Evolutionary conservation across 2,113 vertebrate genomes (phyloP).

Genomic region (Rafetus swinhoei): DNA sequence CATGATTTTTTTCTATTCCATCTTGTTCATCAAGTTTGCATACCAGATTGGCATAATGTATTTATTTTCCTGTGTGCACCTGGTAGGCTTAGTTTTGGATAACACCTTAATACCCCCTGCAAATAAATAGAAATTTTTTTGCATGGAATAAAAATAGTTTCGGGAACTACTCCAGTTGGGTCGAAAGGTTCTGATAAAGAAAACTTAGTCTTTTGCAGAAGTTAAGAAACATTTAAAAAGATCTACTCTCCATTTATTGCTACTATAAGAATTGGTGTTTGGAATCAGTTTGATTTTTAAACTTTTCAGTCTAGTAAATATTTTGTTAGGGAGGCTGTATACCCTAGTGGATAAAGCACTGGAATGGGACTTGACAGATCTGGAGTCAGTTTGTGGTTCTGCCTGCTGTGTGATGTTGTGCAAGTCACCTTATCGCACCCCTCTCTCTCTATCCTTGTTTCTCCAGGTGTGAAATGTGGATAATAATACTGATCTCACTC

Average conservation of each 20-base stretch:
- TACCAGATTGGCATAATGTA: neutral
- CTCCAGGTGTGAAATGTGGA: neutral
- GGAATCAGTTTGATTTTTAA: neutral
- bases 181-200: neutral
- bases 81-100: neutral
- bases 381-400: neutral
- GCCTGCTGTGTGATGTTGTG: neutral
- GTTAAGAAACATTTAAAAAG: neutral
- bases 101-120: neutral
- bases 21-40: rapidly evolving
- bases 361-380: neutral
- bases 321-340: neutral
- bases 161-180: neutral
- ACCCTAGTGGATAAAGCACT: neutral
- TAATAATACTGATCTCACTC: neutral
- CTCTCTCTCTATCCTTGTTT: neutral
- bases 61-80: neutral
- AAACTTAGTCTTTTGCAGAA: neutral
- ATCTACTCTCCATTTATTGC: neutral
- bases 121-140: neutral
- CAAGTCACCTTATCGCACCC: neutral
- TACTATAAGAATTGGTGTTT: neutral
- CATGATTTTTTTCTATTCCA: too few species aligned
- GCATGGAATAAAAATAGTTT: neutral
- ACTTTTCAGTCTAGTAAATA: neutral